Evolutionary conservation across 1,140 invertebrate genomes (phyloP).

Genomic region (Drosophila rufa): DNA sequence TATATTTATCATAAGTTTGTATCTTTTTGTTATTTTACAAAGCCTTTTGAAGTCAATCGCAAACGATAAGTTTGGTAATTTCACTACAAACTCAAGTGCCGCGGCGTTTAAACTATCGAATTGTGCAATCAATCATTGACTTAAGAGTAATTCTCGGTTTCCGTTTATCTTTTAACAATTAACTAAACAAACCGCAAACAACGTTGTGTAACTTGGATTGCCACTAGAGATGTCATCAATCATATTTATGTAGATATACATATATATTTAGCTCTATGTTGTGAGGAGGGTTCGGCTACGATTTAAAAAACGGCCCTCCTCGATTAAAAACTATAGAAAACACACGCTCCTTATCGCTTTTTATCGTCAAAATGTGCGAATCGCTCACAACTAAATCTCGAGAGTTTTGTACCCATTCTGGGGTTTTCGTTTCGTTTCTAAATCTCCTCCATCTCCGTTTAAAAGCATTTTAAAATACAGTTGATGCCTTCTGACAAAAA

Average conservation of each 20-base stretch:
- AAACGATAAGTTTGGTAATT: conserved; percentile 58
- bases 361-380: conserved; percentile 55
- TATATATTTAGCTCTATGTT: conserved; percentile 49
- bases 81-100: conserved; percentile 50
- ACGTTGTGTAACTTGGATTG: conserved; percentile 66
- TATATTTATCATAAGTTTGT: conserved; percentile 31
- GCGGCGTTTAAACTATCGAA: conserved; percentile 31
- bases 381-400: conserved; percentile 66
- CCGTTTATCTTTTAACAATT: conserved; percentile 68
- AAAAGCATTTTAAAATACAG: conserved; percentile 80
- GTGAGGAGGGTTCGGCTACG: conserved; percentile 35
- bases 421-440: conserved; percentile 43
- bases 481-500: conserved; percentile 62
- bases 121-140: conserved; percentile 60
- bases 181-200: conserved; percentile 78
- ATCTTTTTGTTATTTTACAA: conserved; percentile 58
- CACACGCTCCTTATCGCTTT: conserved; percentile 8
- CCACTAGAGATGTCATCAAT: conserved; percentile 64
- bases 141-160: conserved; percentile 37
- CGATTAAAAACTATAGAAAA: conserved; percentile 79
- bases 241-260: conserved; percentile 27
- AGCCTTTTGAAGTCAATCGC: conserved; percentile 73
- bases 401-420: conserved; percentile 34
- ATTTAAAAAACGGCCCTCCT: conserved; percentile 47
- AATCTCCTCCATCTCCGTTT: conserved; percentile 38